Evolutionary conservation across 2,888 invertebrate species (phyloP).

Genomic region (Nebria brevicollis): DNA sequence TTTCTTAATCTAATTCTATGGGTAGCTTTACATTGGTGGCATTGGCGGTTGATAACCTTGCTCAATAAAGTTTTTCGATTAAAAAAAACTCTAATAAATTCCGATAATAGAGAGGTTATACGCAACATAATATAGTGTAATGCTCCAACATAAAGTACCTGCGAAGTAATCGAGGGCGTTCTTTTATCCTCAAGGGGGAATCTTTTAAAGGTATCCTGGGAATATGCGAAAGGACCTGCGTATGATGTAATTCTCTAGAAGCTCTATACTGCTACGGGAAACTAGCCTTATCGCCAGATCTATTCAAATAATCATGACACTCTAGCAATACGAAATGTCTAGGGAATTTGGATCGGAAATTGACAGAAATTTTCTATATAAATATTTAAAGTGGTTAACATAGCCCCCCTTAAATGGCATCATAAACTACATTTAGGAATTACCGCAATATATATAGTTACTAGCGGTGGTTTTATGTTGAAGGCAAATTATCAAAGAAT

Average conservation of each 20-base stretch:
- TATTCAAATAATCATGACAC: background rate
- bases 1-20: constrained; percentile 46
- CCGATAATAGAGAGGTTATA: constrained; percentile 42
- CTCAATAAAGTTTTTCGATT: constrained; percentile 42
- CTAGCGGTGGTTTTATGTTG: too few relatives aligned
- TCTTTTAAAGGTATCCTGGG: background rate
- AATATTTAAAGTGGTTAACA: too few relatives aligned
- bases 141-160: constrained; percentile 34
- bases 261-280: background rate
- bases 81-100: constrained; percentile 43
- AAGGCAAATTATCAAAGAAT: too few relatives aligned
- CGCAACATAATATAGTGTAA: constrained; percentile 42
- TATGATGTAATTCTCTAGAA: background rate
- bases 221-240: background rate
- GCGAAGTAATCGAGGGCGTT: constrained; percentile 27
- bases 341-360: background rate
- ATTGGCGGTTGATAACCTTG: constrained; percentile 21
- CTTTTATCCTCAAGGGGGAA: background rate
- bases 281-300: background rate
- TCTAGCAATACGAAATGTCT: background rate
- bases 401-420: too few relatives aligned
- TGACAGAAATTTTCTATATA: too few relatives aligned
- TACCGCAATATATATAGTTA: too few relatives aligned
- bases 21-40: background rate
- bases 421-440: too few relatives aligned